Percentiles rank a stretch among this genome's conserved stretches.
Evolutionary conservation across 2,888 invertebrate species (phyloP).

Genomic region (Lymantria dispar): DNA sequence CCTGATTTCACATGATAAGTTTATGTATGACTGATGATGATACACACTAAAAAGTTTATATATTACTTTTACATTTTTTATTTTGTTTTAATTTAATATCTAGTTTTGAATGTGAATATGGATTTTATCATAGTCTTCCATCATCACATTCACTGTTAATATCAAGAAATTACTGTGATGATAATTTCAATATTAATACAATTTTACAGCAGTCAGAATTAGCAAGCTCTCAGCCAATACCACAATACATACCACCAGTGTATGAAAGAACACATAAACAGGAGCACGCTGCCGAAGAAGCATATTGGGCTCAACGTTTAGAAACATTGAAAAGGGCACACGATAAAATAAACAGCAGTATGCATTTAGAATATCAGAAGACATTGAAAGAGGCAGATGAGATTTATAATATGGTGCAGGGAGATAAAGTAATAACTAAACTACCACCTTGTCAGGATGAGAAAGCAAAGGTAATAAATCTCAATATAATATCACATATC

Average conservation of each 20-base stretch:
- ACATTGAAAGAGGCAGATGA: slow-evolving; percentile 72
- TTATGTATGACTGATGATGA: too few relatives aligned
- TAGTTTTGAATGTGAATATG: too few relatives aligned
- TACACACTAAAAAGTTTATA: too few relatives aligned
- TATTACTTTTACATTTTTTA: too few relatives aligned
- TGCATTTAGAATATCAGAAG: slow-evolving; percentile 71
- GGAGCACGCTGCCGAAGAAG: slow-evolving; percentile 66
- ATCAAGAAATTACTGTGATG: neutral
- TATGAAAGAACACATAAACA: slow-evolving; percentile 55
- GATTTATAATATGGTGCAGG: slow-evolving; percentile 57
- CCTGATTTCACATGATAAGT: too few relatives aligned
- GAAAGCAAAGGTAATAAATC: slow-evolving; percentile 61
- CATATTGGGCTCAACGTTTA: slow-evolving; percentile 71
- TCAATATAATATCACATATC: too few relatives aligned
- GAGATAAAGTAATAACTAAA: slow-evolving; percentile 60
- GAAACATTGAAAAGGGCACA: slow-evolving; percentile 68
- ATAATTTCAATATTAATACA: neutral
- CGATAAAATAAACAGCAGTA: slow-evolving; percentile 66
- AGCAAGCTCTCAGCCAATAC: slow-evolving; percentile 37
- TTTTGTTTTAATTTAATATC: too few relatives aligned
- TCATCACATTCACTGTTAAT: too few relatives aligned
- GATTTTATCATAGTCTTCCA: too few relatives aligned
- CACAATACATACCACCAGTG: slow-evolving; percentile 49
- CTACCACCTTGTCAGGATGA: slow-evolving; percentile 73
- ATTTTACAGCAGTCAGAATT: slow-evolving; percentile 62